phyloP scores from a whole-genome alignment of 2,888 invertebrate genomes.

The Nipponacmea schrenckii region DNA sequence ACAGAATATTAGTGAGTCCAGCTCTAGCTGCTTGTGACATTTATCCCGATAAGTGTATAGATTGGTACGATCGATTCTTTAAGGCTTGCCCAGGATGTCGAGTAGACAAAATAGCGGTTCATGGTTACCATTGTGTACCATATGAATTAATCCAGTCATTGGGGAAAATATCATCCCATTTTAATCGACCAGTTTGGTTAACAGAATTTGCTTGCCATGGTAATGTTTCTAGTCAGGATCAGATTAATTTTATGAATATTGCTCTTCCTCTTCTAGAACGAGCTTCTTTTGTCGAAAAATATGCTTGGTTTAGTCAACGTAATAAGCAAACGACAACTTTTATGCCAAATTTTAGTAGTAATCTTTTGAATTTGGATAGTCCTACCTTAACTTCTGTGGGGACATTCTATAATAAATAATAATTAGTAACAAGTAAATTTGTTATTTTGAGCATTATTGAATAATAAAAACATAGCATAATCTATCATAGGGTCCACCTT shows the following conservation, averaged over 20 bases:
- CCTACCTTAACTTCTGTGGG: conserved; percentile 35
- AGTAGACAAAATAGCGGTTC: conserved; percentile 12
- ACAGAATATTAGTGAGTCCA: conserved; percentile 4
- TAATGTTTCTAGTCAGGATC: conserved; percentile 1
- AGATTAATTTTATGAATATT: conserved; percentile 22
- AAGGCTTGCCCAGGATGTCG: conserved; percentile 6
- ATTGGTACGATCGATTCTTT: conserved; percentile 14
- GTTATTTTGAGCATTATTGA: too few relatives aligned
- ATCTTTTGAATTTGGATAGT: conserved; percentile 29
- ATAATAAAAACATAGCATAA: too few relatives aligned
- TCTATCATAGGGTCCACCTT: too few relatives aligned
- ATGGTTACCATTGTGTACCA: conserved; percentile 10
- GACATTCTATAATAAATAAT: conserved; percentile 31
- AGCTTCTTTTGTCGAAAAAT: conserved; percentile 25
- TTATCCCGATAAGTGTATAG: neutral
- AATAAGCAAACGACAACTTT: neutral
- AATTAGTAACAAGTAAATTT: neutral
- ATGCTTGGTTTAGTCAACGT: conserved; percentile 28
- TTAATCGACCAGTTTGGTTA: conserved; percentile 26
- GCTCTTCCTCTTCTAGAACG: conserved; percentile 27
- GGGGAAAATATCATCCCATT: conserved; percentile 16
- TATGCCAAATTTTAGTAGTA: neutral
- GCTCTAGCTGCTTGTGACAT: conserved; percentile 7
- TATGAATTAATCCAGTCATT: conserved; percentile 8
- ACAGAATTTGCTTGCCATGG: conserved; percentile 29